Percentiles rank a stretch among this genome's conserved stretches.
Conservation (phyloP, 2,113 vertebrate genomes). For the Psilopsiagon aymara region DNA sequence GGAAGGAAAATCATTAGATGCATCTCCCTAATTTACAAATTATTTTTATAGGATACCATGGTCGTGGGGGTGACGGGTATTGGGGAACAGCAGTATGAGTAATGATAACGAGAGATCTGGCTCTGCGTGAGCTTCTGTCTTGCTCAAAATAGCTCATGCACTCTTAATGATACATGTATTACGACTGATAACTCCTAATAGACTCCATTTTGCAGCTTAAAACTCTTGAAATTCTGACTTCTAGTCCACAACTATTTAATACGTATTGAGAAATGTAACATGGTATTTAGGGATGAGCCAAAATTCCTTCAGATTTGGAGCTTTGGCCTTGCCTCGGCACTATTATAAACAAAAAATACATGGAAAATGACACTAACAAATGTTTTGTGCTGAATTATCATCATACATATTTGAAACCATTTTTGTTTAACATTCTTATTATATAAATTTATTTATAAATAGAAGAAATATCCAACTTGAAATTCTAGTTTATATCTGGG, state of each 20-base stretch:
- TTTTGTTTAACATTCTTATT: not conserved
- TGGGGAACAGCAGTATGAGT: not conserved
- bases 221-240: not conserved
- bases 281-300: not conserved
- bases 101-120: not conserved
- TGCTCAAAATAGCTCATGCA: not conserved
- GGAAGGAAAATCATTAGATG: not conserved
- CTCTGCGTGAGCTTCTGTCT: not conserved
- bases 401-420: not conserved
- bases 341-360: not conserved
- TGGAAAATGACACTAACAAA: not conserved
- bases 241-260: not conserved
- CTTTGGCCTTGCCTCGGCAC: not conserved
- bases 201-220: not conserved
- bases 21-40: not conserved
- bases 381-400: not conserved
- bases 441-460: not conserved
- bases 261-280: not conserved
- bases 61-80: not conserved
- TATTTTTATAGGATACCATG: not conserved
- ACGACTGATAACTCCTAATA: not conserved
- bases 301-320: not conserved
- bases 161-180: not conserved
- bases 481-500: not conserved
- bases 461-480: not conserved